These are phyloP conservation scores for Oreotragus oreotragus DNA, from an alignment of 2,113 vertebrate species.

Conservation along the genomic window DNA sequence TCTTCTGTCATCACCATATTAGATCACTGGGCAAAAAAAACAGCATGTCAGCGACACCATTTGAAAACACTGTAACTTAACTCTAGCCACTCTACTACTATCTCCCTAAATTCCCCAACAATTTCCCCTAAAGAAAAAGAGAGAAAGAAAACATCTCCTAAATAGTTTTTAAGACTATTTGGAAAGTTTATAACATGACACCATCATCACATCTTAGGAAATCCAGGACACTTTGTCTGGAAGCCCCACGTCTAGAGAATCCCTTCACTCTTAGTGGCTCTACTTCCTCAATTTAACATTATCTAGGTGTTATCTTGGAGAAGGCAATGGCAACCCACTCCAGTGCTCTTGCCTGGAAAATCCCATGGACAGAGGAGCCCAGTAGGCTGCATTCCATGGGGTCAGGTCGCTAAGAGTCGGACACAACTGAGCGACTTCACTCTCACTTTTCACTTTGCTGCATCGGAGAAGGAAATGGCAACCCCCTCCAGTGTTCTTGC, in stretches of 20 bases:
- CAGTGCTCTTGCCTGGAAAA: too few relatives aligned
- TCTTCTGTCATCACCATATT: neutral
- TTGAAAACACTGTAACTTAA: neutral
- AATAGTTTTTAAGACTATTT: neutral
- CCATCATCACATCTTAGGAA: neutral
- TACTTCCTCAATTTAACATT: neutral
- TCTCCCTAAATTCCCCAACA: neutral
- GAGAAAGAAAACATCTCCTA: neutral
- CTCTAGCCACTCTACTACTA: neutral
- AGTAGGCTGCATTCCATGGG: too few relatives aligned
- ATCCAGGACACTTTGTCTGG: neutral
- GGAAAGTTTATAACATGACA: neutral
- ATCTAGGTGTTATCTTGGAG: neutral
- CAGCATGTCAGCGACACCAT: neutral
- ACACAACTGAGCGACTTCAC: too few relatives aligned
- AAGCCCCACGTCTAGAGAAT: neutral
- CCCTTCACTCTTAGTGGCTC: neutral
- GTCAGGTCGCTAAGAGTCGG: too few relatives aligned
- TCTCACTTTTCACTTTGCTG: too few relatives aligned
- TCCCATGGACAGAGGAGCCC: too few relatives aligned
- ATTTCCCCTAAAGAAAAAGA: neutral
- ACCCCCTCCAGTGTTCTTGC: too few relatives aligned
- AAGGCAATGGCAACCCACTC: too few relatives aligned
- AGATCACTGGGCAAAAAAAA: neutral
- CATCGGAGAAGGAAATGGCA: too few relatives aligned